phyloP scores from a whole-genome alignment of 2,797 vertebrate genomes.

The Crenuchus spilurus region DNA sequence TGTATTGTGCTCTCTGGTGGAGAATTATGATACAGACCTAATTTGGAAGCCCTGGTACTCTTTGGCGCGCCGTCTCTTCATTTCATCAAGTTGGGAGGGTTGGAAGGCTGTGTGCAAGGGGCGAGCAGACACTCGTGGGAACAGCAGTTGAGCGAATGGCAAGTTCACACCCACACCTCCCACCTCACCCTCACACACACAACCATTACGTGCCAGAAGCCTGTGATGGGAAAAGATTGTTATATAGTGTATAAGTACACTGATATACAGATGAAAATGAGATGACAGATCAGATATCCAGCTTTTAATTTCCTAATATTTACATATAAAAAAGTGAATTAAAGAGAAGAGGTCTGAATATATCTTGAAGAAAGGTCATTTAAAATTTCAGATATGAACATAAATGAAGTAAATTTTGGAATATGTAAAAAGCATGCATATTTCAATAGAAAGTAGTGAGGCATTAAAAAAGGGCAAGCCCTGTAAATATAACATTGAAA shows the following conservation, averaged over 20 bases:
- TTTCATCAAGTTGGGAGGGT: conserved; percentile 69
- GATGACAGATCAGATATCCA: too few relatives aligned
- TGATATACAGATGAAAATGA: too few relatives aligned
- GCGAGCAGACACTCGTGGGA: conserved; percentile 70
- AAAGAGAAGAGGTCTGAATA: too few relatives aligned
- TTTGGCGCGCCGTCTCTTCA: conserved; percentile 73
- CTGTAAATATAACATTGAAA: background rate
- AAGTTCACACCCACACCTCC: conserved; percentile 68
- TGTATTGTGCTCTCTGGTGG: background rate
- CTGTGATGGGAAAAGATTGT: conserved; percentile 58
- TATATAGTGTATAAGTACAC: background rate
- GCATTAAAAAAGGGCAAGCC: background rate
- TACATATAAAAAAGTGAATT: too few relatives aligned
- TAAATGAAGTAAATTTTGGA: too few relatives aligned
- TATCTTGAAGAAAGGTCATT: too few relatives aligned
- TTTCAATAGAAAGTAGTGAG: too few relatives aligned
- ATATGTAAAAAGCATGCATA: too few relatives aligned
- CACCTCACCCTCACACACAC: conserved; percentile 76
- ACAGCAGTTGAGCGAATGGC: conserved; percentile 77
- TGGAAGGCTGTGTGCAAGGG: conserved; percentile 73
- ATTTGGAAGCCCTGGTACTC: conserved; percentile 80
- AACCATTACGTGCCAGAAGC: conserved; percentile 78
- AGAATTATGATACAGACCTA: conserved; percentile 65
- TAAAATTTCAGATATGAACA: too few relatives aligned
- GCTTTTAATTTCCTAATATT: too few relatives aligned